Conservation (phyloP, 2,888 invertebrate species). For the Orthosia gracilis region DNA sequence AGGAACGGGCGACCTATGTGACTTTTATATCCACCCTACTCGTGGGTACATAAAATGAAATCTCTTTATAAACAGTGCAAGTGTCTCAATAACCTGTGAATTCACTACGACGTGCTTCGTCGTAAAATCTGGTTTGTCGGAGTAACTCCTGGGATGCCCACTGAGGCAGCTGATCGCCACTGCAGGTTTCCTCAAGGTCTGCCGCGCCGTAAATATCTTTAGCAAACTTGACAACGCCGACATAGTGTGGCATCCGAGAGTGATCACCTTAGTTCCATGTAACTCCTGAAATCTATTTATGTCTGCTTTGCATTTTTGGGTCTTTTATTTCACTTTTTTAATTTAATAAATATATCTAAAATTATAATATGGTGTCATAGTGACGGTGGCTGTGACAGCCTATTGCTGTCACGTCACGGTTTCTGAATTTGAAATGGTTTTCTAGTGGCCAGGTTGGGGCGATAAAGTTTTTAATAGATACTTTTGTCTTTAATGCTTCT, state of each 20-base stretch:
- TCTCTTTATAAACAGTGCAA: too few relatives aligned
- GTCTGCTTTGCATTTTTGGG: conserved; percentile 72
- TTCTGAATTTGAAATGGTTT: conserved; percentile 71
- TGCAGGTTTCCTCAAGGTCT: conserved; percentile 63
- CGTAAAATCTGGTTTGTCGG: conserved; percentile 76
- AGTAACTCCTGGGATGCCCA: conserved; percentile 62
- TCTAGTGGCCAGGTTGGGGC: conserved; percentile 16
- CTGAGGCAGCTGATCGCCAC: conserved; percentile 58
- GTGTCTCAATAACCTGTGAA: conserved; percentile 25
- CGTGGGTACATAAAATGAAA: too few relatives aligned
- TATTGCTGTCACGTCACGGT: conserved; percentile 49
- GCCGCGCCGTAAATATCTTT: conserved; percentile 68
- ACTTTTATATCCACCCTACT: too few relatives aligned
- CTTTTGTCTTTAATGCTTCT: background rate
- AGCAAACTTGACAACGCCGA: conserved; percentile 73
- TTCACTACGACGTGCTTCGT: conserved; percentile 78
- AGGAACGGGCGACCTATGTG: too few relatives aligned
- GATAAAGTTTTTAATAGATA: conserved; percentile 29
- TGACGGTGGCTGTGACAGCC: conserved; percentile 73
- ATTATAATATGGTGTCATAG: conserved; percentile 72
- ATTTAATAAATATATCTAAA: conserved; percentile 65
- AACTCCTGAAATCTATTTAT: conserved; percentile 63
- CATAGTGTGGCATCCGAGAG: conserved; percentile 77
- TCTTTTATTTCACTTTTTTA: conserved; percentile 66
- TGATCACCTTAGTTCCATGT: conserved; percentile 55